A percentile compares a stretch with the other conserved stretches of the same genome.
phyloP scores from a whole-genome alignment of 30 jellyfish, hydroid and myxozoan genomes.

The Aurelia sp. region DNA sequence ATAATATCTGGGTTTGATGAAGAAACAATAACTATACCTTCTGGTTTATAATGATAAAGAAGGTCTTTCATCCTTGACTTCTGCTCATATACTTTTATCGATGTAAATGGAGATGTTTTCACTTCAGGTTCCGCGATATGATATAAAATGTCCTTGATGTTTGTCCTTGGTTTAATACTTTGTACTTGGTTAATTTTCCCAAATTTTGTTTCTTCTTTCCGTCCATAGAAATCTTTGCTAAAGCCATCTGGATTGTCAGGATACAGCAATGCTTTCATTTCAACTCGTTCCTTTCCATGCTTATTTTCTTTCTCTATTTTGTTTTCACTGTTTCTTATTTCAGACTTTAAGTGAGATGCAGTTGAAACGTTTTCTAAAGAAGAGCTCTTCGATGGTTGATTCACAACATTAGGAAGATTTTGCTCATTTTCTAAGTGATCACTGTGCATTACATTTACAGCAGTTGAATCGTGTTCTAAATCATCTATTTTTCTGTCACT shows the following conservation, averaged over 20 bases:
- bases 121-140: conserved; percentile 23
- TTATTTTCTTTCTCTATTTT: not conserved
- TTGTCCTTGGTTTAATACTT: conserved; percentile 43
- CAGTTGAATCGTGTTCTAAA: not conserved
- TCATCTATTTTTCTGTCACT: not conserved
- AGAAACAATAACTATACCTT: not conserved
- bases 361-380: not conserved
- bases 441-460: not conserved
- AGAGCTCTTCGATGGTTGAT: not conserved
- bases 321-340: not conserved
- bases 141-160: conserved; percentile 64
- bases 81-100: conserved; percentile 68
- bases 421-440: not conserved
- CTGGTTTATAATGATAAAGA: conserved; percentile 31
- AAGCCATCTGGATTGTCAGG: not conserved
- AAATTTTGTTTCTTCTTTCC: not conserved
- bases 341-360: not conserved
- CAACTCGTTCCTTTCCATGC: not conserved
- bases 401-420: not conserved
- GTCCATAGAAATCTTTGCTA: not conserved
- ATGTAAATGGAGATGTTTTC: not conserved
- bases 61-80: conserved; percentile 46
- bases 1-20: too few species aligned
- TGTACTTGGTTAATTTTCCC: conserved; percentile 24
- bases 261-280: not conserved